Evolutionary conservation across 2,113 vertebrate genomes (phyloP).

Genomic region (Nycticryphes semicollaris): DNA sequence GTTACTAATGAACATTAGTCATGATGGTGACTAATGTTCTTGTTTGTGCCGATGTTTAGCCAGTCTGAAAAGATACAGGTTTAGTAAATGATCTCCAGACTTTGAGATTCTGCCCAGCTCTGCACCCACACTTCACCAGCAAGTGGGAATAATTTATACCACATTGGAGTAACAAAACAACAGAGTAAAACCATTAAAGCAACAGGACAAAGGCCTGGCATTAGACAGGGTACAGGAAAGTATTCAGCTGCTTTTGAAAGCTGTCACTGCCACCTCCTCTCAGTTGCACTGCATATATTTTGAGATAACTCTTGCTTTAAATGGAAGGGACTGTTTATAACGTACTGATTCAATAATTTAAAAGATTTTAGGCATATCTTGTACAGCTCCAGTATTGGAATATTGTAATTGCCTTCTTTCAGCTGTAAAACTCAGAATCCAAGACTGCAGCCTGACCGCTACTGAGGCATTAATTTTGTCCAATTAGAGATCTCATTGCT

Average conservation of each 20-base stretch:
- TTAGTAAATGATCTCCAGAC: slow-evolving; percentile 45
- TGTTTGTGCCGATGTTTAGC: slow-evolving; percentile 22
- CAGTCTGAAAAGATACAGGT: slow-evolving; percentile 7
- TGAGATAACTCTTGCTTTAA: not conserved
- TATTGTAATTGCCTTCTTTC: not conserved
- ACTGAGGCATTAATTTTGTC: slow-evolving; percentile 8
- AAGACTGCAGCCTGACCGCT: not conserved
- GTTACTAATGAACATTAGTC: not conserved
- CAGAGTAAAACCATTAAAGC: not conserved
- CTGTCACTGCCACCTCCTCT: not conserved
- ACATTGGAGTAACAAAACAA: not conserved
- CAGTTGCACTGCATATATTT: not conserved
- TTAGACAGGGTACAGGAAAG: not conserved
- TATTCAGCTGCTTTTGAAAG: slow-evolving; percentile 1
- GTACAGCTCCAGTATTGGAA: not conserved
- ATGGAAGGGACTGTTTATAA: not conserved
- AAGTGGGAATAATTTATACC: not conserved
- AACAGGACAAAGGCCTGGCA: not conserved
- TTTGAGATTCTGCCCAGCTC: slow-evolving; percentile 18
- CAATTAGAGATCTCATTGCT: not conserved
- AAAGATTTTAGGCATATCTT: not conserved
- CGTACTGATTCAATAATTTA: not conserved
- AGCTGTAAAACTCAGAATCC: not conserved
- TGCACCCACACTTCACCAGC: not conserved
- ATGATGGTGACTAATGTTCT: not conserved